Evolutionary conservation across 2,797 vertebrate species (phyloP).

Genomic region (Pantherophis vulpinus): DNA sequence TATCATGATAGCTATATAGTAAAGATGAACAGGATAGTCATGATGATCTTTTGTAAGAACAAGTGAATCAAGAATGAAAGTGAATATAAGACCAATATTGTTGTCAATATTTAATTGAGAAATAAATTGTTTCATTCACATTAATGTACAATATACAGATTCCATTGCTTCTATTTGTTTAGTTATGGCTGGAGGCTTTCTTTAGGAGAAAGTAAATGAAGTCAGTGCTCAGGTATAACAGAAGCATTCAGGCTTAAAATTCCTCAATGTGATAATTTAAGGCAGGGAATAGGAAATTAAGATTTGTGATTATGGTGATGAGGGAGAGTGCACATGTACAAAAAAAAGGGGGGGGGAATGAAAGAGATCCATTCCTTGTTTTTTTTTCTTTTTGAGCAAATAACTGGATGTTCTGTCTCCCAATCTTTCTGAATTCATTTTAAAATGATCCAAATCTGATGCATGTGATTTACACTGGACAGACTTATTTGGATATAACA

Average conservation of each 20-base stretch:
- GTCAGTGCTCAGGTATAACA: background rate
- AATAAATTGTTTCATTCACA: background rate
- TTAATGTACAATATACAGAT: background rate
- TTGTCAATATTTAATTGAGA: background rate
- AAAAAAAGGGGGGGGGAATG: background rate
- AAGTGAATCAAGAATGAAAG: background rate
- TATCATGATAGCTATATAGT: background rate
- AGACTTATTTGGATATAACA: background rate
- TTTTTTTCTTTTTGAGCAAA: background rate
- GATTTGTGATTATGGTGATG: background rate
- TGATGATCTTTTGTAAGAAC: background rate
- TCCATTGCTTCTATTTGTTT: background rate
- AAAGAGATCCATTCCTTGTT: background rate
- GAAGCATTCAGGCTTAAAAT: background rate
- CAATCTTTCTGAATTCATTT: background rate
- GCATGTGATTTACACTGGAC: background rate
- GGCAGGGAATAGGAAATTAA: background rate
- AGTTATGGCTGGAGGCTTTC: background rate
- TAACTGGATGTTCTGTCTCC: background rate
- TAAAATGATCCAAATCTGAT: background rate
- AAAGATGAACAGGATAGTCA: background rate
- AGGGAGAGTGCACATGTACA: background rate
- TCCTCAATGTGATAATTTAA: background rate
- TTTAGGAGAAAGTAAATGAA: background rate
- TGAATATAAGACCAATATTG: background rate